Conservation (phyloP, 2,113 vertebrate genomes). For the Nicator chloris region DNA sequence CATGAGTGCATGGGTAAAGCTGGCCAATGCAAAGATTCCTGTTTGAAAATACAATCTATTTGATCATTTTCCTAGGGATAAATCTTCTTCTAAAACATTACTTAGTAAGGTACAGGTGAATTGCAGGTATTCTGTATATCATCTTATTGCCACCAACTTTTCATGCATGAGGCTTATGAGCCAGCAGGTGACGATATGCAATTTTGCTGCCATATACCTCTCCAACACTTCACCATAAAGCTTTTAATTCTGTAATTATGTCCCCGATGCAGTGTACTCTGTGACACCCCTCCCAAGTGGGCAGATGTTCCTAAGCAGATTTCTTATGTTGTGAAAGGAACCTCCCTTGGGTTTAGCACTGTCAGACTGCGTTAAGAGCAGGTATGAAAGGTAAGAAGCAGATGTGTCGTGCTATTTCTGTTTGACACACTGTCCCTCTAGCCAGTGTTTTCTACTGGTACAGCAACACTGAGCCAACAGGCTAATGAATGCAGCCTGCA, state of each 20-base stretch:
- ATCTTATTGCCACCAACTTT: not conserved
- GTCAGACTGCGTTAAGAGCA: constrained; percentile 42
- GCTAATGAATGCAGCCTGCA: constrained; percentile 46
- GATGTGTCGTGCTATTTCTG: not conserved
- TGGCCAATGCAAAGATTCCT: not conserved
- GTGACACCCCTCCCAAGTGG: not conserved
- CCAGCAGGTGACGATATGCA: not conserved
- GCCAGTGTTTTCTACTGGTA: not conserved
- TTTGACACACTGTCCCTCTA: not conserved
- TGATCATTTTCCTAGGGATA: not conserved
- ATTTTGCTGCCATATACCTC: not conserved
- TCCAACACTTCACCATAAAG: not conserved
- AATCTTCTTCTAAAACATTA: not conserved
- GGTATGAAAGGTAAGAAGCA: constrained; percentile 32
- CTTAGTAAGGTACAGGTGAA: not conserved
- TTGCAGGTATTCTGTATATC: not conserved
- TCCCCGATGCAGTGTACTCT: not conserved
- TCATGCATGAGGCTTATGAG: not conserved
- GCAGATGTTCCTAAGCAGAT: constrained; percentile 38
- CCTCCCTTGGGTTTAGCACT: constrained; percentile 37
- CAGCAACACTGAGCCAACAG: constrained; percentile 23
- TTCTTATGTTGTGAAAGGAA: not conserved
- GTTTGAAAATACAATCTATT: not conserved
- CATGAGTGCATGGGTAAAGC: not conserved
- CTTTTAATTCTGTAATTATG: constrained; percentile 14